phyloP scores from a whole-genome alignment of 1,140 invertebrate species.

The Metopolophium dirhodum region DNA sequence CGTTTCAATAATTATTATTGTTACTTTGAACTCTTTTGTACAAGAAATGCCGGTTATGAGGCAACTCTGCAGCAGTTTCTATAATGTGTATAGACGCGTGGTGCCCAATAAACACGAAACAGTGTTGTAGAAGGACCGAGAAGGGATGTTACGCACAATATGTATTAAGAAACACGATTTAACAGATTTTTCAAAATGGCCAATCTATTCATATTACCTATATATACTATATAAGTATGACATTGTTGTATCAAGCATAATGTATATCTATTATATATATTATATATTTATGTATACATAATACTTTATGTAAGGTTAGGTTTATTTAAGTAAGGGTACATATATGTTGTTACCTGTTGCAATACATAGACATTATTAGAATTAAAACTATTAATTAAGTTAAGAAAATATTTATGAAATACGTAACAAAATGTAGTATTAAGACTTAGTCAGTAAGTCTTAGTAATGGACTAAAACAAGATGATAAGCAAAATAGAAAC shows the following conservation, averaged over 20 bases:
- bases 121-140: neutral
- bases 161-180: neutral
- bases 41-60: neutral
- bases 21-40: conserved; percentile 23
- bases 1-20: conserved; percentile 56
- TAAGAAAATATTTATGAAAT: no score
- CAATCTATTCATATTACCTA: neutral
- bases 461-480: no score
- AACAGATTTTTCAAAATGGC: neutral
- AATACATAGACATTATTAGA: no score
- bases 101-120: neutral
- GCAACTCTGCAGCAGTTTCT: neutral
- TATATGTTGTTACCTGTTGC: no score
- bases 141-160: neutral
- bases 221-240: neutral
- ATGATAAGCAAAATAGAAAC: no score
- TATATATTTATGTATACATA: no score
- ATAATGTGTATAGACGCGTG: neutral
- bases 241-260: neutral
- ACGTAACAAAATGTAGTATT: no score
- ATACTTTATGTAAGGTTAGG: no score
- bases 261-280: no score
- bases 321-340: no score
- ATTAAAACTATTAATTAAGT: no score
- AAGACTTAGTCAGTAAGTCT: no score